Conservation (phyloP, 2,888 invertebrate genomes). For the Tetropium fuscum region DNA sequence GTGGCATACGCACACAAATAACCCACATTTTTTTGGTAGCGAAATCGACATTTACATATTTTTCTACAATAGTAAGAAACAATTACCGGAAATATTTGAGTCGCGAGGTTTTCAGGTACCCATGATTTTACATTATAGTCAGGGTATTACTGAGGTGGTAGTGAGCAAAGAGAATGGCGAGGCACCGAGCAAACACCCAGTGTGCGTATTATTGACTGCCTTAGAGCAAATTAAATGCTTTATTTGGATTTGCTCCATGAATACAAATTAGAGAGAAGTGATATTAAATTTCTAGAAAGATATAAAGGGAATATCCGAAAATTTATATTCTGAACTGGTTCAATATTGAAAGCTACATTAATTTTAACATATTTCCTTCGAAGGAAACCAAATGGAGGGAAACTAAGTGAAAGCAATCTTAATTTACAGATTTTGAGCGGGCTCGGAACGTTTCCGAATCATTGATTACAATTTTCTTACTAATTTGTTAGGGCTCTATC, state of each 20-base stretch:
- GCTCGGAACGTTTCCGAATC: constrained; percentile 59
- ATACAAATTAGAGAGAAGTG: constrained; percentile 50
- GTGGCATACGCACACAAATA: constrained; percentile 35
- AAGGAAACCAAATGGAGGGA: constrained; percentile 57
- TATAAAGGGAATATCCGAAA: constrained; percentile 54
- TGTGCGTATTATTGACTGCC: constrained; percentile 35
- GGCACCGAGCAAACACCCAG: neutral
- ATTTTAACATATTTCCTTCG: constrained; percentile 62
- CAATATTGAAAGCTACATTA: constrained; percentile 63
- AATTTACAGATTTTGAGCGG: constrained; percentile 56
- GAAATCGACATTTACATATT: constrained; percentile 20
- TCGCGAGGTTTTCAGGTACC: no score
- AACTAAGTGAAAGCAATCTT: constrained; percentile 56
- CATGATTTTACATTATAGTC: no score
- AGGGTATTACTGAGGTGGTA: no score
- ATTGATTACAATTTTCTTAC: constrained; percentile 65
- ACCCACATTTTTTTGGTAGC: constrained; percentile 34
- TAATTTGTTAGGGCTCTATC: constrained; percentile 59
- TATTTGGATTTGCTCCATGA: constrained; percentile 52
- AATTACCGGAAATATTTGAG: no score
- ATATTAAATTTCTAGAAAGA: constrained; percentile 55
- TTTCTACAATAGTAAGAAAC: no score
- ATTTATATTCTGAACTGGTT: constrained; percentile 55
- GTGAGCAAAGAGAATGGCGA: no score
- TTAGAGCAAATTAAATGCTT: constrained; percentile 52